phyloP scores from a whole-genome alignment of 1,140 invertebrate genomes.

The Conus betulinus region DNA sequence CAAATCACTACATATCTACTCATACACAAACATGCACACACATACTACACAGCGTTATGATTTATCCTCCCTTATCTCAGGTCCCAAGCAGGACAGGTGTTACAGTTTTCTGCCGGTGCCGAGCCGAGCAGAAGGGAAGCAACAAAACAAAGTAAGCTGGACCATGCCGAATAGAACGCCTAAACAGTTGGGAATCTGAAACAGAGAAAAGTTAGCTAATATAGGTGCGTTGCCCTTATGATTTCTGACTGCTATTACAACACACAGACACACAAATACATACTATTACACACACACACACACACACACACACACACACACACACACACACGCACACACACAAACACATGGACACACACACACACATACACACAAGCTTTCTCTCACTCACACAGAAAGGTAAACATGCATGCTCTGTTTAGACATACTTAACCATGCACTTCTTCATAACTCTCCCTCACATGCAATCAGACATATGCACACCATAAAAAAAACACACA shows the following conservation, averaged over 20 bases:
- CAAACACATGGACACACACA: too few relatives aligned
- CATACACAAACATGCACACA: conserved; percentile 4
- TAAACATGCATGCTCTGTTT: too few relatives aligned
- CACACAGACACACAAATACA: neutral
- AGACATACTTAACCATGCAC: too few relatives aligned
- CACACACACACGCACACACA: neutral
- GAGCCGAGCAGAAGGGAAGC: neutral
- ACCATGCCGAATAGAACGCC: neutral
- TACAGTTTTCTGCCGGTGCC: neutral
- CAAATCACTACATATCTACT: too few relatives aligned
- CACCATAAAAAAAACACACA: neutral
- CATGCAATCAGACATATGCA: neutral
- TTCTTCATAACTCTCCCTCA: too few relatives aligned
- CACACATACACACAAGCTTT: too few relatives aligned
- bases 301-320: neutral
- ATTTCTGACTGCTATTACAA: too few relatives aligned
- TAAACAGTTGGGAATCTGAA: conserved; percentile 9
- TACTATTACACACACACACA: neutral
- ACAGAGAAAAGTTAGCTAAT: neutral
- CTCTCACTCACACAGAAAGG: too few relatives aligned
- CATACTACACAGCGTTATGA: too few relatives aligned
- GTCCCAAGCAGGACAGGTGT: neutral
- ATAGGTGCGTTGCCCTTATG: too few relatives aligned
- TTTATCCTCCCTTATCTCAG: neutral
- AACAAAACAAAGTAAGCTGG: conserved; percentile 7